Evolutionary conservation across 2,888 invertebrate species (phyloP), one percentile per base, ranked within the genome.

Genomic region (Hirtodrosophila duncani): DNA sequence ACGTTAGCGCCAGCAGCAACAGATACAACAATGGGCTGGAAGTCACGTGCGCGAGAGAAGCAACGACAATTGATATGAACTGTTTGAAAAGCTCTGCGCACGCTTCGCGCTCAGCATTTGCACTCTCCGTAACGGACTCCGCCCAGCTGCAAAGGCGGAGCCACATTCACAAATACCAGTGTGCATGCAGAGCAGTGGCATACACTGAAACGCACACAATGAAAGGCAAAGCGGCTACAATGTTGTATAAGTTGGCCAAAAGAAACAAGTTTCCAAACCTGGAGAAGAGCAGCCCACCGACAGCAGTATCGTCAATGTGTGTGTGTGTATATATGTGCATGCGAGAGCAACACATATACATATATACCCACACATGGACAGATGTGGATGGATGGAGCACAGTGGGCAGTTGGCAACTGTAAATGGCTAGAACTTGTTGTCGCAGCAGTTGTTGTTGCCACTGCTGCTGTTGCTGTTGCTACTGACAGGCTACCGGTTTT

Each of bases 181-280:
- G 23, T 23, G 16, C 26, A 33, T 11, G 23, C 17, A 11, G 9
- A 14, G 36, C 39, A 21, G 27, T 33, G 24, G 8, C 14, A 43
- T 20, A 30, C 2, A 23, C 43, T 31, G 24, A 39, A 17, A 29
- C 27, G 5, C 5, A 9, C 37, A 11, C 27, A n/a, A 17, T 41
- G 33, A 50, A 63, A 37, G 51, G 36, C 51, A 67, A 81, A 79
- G 71, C 72, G 68, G 72, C 66, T 64, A 81, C 77, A 81, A 81
- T 77, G 80, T 77, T 81, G 62, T 71, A 62, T 58, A 63, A 67
- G 63, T 57, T 79, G 59, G 41, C 52, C 78, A 80, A 82, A 81
- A 67, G 81, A 80, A 80, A 80, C 81, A 80, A 80, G 77, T 82
- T 82, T 71, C 66, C 63, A 79, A 67, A 51, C 67, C 58, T 71